phyloP scores from a whole-genome alignment of 2,797 vertebrate genomes.

The Euthynnus affinis region DNA sequence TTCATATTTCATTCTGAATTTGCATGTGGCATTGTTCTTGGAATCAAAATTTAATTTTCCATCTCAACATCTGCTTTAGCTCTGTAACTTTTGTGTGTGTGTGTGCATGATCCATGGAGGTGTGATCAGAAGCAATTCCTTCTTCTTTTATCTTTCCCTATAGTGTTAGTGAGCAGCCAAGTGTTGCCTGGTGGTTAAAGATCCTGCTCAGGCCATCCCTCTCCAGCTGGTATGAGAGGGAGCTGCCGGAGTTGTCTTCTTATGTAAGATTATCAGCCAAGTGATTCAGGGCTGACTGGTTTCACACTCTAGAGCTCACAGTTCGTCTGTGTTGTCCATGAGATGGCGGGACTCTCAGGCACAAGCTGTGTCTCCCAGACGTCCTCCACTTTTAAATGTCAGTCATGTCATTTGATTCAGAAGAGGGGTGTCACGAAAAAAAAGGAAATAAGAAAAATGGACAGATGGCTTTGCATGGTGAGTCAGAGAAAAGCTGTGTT shows the following conservation, averaged over 20 bases:
- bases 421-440: constrained; percentile 22
- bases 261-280: constrained; percentile 62
- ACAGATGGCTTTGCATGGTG: constrained; percentile 54
- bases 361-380: constrained; percentile 75
- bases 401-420: constrained; percentile 68
- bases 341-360: constrained; percentile 78
- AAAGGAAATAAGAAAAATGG: constrained; percentile 26
- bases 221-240: constrained; percentile 66
- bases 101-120: background rate
- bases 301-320: constrained; percentile 74
- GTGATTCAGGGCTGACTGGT: constrained; percentile 80
- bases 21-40: background rate
- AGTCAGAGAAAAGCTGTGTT: constrained; percentile 53
- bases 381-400: constrained; percentile 71
- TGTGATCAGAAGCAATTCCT: constrained; percentile 20
- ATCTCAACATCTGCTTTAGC: constrained; percentile 31
- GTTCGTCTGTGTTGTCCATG: constrained; percentile 76
- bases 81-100: background rate
- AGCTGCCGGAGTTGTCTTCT: constrained; percentile 44
- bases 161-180: constrained; percentile 16
- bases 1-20: constrained; percentile 2
- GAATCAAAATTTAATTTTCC: background rate
- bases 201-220: constrained; percentile 55
- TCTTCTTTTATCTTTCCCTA: constrained; percentile 16
- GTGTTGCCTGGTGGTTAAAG: constrained; percentile 32